phyloP scores from a whole-genome alignment of 2,888 invertebrate genomes.

The Argyresthia albistria region DNA sequence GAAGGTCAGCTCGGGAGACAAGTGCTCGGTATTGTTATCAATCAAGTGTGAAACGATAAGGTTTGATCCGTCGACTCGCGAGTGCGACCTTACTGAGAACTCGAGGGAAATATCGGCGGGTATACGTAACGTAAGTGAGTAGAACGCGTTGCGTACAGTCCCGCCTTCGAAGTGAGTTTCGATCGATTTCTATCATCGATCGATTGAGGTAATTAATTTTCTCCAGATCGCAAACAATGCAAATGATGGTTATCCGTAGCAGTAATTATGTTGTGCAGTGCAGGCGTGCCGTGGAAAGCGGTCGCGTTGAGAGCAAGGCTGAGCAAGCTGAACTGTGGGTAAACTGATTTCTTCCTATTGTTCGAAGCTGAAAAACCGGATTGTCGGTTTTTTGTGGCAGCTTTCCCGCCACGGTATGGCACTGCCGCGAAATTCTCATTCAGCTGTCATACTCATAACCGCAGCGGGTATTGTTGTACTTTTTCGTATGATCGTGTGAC shows the following conservation, averaged over 20 bases:
- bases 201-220: slow-evolving; percentile 50
- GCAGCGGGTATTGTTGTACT: slow-evolving; percentile 1
- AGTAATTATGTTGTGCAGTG: slow-evolving; percentile 44
- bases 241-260: slow-evolving; percentile 59
- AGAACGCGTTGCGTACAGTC: slow-evolving; percentile 1
- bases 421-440: slow-evolving; percentile 3
- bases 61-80: not conserved
- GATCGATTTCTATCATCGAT: slow-evolving; percentile 28
- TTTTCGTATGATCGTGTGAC: not conserved
- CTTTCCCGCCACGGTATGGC: slow-evolving; percentile 36
- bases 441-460: not conserved
- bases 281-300: slow-evolving; percentile 22
- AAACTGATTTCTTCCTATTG: slow-evolving; percentile 63
- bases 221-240: slow-evolving; percentile 59
- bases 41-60: not conserved
- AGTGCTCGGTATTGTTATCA: not conserved
- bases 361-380: slow-evolving; percentile 40
- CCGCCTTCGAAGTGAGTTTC: slow-evolving; percentile 43
- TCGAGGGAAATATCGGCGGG: not conserved
- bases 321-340: slow-evolving; percentile 37
- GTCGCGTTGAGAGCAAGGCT: slow-evolving; percentile 43
- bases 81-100: not conserved
- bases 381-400: slow-evolving; percentile 28
- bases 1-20: not conserved
- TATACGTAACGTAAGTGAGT: not conserved